phyloP scores from a whole-genome alignment of 2,888 invertebrate genomes.

The Antheraea assamensis region DNA sequence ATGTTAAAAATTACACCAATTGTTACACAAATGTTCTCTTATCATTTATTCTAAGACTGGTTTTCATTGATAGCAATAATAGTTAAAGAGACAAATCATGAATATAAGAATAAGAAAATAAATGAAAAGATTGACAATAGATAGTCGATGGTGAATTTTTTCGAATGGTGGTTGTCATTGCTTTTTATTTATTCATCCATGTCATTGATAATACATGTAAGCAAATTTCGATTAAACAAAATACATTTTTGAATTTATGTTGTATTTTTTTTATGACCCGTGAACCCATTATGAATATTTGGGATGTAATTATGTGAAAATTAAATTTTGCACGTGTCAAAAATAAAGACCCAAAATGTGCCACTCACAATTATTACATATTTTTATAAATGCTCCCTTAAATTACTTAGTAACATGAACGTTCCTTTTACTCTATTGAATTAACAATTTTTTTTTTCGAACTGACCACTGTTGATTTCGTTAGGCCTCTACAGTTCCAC shows the following conservation, averaged over 20 bases:
- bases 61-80: slow-evolving; percentile 29
- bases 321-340: too few species aligned
- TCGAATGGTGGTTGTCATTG: not conserved
- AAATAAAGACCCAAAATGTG: too few species aligned
- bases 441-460: too few species aligned
- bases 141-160: not conserved
- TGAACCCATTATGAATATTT: not conserved
- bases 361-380: too few species aligned
- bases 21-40: not conserved
- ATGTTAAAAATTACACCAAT: not conserved
- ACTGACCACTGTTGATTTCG: too few species aligned
- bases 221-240: not conserved
- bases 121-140: not conserved
- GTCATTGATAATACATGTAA: not conserved
- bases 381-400: too few species aligned
- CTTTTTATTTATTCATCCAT: not conserved
- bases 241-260: not conserved
- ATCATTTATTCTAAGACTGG: slow-evolving; percentile 4
- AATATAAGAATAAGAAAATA: too few species aligned
- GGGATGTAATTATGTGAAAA: too few species aligned
- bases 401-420: too few species aligned
- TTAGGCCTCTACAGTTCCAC: too few species aligned
- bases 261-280: not conserved
- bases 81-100: not conserved
- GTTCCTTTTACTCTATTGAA: too few species aligned